Evolutionary conservation across 1,140 invertebrate genomes (phyloP), one percentile per base, ranked within the genome.

Genomic region (Drosophila albomicans): DNA sequence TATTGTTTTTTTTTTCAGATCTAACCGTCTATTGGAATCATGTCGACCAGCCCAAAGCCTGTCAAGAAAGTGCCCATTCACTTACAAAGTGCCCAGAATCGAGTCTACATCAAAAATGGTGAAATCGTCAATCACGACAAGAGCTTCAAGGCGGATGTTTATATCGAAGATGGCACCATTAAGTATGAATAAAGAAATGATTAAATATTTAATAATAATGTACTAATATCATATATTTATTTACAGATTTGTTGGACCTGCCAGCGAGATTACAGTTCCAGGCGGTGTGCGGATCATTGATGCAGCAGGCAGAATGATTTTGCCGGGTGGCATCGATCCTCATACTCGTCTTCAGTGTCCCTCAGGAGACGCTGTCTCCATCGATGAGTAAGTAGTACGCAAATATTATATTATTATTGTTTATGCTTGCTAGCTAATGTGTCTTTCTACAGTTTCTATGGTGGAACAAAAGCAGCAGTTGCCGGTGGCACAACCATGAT

Each of bases 21-120:
- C n/a, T 28, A 25, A 54, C 11, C 11, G 41, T 13, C 11, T 43
- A 32, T 15, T 2, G 5, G 6, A n/a, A 65, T n/a, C 58, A 92
- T 92, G 91, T 89, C 91, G 59, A 78, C 85, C 35, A 92, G 91
- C 74, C 92, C 92, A 35, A 92, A 92, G 57, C 94, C 96, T 69
- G 97, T 98, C 74, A 98, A 98, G 93, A 98, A 98, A 93, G 97
- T 98, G 54, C 97, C 97, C 38, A 98, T 98, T 93, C 97, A 98
- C 93, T 94, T 98, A 85, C 97, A 98, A 97, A 98, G 97, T 93
- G 96, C 97, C 25, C 97, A 98, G 92, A 98, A 98, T 93, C 95
- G 97, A 7, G 94, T 99, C 45, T 94, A 99, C 41, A 98, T 99
- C 76, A 99, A 98, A 94, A 97, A 98, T 94, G 99, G 99, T 8